These are phyloP conservation scores for Lepisosteus osseus DNA, from an alignment of 2,113 vertebrate species.

Conservation along the genomic window DNA sequence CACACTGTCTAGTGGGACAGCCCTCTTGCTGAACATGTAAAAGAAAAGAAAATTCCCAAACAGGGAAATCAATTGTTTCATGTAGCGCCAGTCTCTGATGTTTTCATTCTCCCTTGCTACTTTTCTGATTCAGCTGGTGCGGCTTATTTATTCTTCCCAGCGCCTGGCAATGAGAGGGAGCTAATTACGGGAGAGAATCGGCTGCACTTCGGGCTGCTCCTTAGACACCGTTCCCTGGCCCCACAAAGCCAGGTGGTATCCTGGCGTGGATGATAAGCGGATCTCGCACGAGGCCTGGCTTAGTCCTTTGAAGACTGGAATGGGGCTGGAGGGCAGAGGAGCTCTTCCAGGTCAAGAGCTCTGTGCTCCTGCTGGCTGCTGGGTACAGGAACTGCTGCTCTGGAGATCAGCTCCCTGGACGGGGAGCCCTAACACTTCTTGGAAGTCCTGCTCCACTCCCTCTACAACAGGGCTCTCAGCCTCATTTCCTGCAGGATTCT, in stretches of 20 bases:
- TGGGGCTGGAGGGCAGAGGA: not conserved
- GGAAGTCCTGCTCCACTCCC: no score
- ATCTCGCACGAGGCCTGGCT: constrained; percentile 11
- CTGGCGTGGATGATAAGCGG: constrained; percentile 18
- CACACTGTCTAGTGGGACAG: no score
- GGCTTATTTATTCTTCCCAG: not conserved
- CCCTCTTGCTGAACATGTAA: no score
- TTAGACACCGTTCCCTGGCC: not conserved
- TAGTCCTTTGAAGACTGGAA: constrained; percentile 13
- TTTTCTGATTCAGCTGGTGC: not conserved
- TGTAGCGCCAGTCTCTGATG: not conserved
- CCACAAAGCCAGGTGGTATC: not conserved
- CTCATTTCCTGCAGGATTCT: no score
- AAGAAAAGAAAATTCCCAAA: no score
- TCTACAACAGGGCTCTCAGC: no score
- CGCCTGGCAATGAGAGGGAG: not conserved
- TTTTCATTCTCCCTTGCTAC: not conserved
- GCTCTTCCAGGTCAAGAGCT: no score
- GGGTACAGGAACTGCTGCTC: no score
- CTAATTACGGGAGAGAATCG: constrained; percentile 10
- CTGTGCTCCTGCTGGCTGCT: no score
- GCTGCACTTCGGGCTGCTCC: not conserved
- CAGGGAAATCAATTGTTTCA: no score
- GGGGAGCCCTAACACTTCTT: no score
- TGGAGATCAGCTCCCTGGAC: no score